These are phyloP conservation scores for Sarotherodon lohbergeri DNA, from an alignment of 2,113 vertebrate genomes.

Conservation along the genomic window DNA sequence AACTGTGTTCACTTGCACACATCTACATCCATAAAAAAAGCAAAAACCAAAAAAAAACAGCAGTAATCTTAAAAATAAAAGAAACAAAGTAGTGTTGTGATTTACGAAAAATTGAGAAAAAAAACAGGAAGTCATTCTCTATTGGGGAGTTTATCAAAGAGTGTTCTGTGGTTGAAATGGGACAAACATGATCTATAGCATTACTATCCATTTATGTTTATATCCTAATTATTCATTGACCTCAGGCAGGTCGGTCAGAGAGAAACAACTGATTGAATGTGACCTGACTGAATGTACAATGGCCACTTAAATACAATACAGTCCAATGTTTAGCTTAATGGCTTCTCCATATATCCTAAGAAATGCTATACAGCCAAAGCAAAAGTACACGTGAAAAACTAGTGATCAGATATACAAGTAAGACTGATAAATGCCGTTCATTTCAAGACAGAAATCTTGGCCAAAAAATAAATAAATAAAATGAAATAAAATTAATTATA, in stretches of 20 bases:
- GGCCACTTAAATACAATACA: background rate
- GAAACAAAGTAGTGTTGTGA: background rate
- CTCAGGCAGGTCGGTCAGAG: background rate
- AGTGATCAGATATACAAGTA: background rate
- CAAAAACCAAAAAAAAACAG: background rate
- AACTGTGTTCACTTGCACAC: background rate
- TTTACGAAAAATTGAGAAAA: background rate
- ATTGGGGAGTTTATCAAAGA: background rate
- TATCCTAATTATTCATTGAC: background rate
- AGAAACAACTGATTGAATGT: background rate
- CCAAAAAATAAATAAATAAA: background rate
- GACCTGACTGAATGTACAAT: background rate
- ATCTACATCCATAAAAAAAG: background rate
- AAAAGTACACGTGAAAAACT: background rate
- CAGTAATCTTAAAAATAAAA: background rate
- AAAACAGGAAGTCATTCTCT: background rate
- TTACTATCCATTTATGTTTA: background rate
- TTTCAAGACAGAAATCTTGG: background rate
- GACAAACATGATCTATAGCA: background rate
- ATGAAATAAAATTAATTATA: background rate
- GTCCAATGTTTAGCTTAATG: background rate
- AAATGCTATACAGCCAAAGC: background rate
- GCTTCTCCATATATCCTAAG: background rate
- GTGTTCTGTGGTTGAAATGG: background rate
- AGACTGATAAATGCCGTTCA: background rate